A percentile compares a stretch with the other conserved stretches of the same genome.
Evolutionary conservation across 2,888 invertebrate species (phyloP).

Genomic region (Scotopteryx bipunctaria): DNA sequence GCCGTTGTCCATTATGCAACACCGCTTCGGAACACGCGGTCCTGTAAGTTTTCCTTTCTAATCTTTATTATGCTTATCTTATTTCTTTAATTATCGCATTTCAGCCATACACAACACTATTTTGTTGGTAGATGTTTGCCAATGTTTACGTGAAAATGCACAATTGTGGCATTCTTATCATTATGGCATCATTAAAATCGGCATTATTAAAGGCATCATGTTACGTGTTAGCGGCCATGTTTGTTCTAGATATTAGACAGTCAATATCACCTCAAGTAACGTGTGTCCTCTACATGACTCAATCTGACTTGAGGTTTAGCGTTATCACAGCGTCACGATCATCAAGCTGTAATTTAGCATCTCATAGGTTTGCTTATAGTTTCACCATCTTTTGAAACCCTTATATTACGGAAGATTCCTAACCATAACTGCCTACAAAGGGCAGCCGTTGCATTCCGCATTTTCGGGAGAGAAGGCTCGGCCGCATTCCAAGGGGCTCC

Average conservation of each 20-base stretch:
- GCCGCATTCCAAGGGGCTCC: slow-evolving; percentile 41
- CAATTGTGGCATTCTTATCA: slow-evolving; percentile 14
- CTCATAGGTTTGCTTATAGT: slow-evolving; percentile 24
- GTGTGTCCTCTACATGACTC: slow-evolving; percentile 58
- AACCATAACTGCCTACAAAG: background rate
- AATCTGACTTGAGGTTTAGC: slow-evolving; percentile 45
- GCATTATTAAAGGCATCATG: slow-evolving; percentile 36
- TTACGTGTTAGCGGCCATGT: slow-evolving; percentile 60
- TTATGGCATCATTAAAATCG: slow-evolving; percentile 15
- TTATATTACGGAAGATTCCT: no score
- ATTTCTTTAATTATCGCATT: slow-evolving; percentile 3
- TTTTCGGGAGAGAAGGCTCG: slow-evolving; percentile 32
- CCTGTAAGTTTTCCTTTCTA: slow-evolving; percentile 57
- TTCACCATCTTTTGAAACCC: slow-evolving; percentile 11
- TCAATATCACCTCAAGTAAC: slow-evolving; percentile 48
- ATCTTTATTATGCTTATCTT: slow-evolving; percentile 31
- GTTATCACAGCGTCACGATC: slow-evolving; percentile 47
- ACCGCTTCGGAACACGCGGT: slow-evolving; percentile 49
- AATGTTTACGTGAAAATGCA: slow-evolving; percentile 8
- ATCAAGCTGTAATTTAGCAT: slow-evolving; percentile 38
- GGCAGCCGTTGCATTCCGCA: slow-evolving; percentile 19
- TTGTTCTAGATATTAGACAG: slow-evolving; percentile 64
- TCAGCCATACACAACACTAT: slow-evolving; percentile 10
- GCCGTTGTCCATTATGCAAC: slow-evolving; percentile 68
- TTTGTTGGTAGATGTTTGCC: background rate